A percentile compares a stretch with the other conserved stretches of the same genome.
phyloP scores from a whole-genome alignment of 2,113 vertebrate genomes.

The Protobothrops mucrosquamatus region DNA sequence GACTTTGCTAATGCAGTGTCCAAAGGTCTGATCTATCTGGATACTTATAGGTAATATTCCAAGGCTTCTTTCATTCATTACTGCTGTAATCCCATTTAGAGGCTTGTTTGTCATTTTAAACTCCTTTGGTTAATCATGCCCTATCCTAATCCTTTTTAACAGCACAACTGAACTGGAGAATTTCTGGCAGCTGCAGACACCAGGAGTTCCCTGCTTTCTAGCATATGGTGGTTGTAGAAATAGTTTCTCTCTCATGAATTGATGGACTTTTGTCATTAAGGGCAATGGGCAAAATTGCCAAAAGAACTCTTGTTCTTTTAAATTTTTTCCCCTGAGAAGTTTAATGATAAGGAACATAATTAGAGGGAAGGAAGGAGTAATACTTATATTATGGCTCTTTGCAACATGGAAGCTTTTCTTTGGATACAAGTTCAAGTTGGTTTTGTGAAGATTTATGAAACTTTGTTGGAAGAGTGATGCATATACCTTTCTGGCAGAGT shows the following conservation, averaged over 20 bases:
- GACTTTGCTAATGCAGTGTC: slow-evolving; percentile 60
- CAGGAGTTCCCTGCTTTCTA: slow-evolving; percentile 47
- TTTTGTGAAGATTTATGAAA: not conserved
- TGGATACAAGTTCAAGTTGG: not conserved
- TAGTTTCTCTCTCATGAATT: slow-evolving; percentile 27
- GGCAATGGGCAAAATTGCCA: not conserved
- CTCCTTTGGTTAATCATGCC: slow-evolving; percentile 66
- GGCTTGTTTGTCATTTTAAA: slow-evolving; percentile 75
- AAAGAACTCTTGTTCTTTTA: not conserved
- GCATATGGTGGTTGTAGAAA: slow-evolving; percentile 32
- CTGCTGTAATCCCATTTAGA: slow-evolving; percentile 69
- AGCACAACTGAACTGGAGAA: slow-evolving; percentile 46
- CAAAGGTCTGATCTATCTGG: slow-evolving; percentile 68
- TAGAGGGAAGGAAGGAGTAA: not conserved
- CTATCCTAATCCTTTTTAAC: slow-evolving; percentile 61
- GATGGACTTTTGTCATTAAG: not conserved
- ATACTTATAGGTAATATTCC: slow-evolving; percentile 72
- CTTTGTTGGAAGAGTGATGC: not conserved
- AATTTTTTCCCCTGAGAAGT: not conserved
- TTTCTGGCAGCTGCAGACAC: slow-evolving; percentile 34
- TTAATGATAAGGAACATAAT: not conserved
- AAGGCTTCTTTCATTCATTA: slow-evolving; percentile 68
- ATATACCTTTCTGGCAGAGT: not conserved
- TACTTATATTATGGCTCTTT: not conserved
- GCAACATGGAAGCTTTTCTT: not conserved